Conservation (phyloP, 1,140 invertebrate genomes). For the Saxidomus purpurata region DNA sequence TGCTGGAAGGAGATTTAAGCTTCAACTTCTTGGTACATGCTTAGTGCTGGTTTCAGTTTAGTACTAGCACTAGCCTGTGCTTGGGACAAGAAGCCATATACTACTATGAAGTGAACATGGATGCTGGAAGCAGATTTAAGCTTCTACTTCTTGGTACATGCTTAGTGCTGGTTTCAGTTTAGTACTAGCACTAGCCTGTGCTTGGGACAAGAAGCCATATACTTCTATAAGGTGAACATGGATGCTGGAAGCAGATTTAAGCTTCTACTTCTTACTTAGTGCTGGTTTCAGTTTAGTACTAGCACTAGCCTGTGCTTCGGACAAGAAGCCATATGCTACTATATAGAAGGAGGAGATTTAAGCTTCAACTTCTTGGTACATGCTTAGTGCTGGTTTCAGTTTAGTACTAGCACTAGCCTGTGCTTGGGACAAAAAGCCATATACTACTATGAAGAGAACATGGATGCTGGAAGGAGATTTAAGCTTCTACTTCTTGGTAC, state of each 20-base stretch:
- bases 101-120: too few species aligned
- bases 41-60: not conserved
- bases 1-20: not conserved
- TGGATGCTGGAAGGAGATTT: too few species aligned
- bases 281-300: not conserved
- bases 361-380: too few species aligned
- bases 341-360: too few species aligned
- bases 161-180: not conserved
- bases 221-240: too few species aligned
- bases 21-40: not conserved
- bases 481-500: too few species aligned
- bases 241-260: not conserved
- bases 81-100: not conserved
- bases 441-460: too few species aligned
- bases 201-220: not conserved
- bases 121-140: not conserved
- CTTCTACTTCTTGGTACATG: not conserved
- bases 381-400: too few species aligned
- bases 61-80: conserved; percentile 10
- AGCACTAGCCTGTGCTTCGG: conserved; percentile 10
- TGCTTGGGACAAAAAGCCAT: too few species aligned
- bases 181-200: not conserved
- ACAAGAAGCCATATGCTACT: not conserved
- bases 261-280: not conserved
- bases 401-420: too few species aligned